phyloP scores from a whole-genome alignment of 2,113 vertebrate species.

The Callionymus lyra region DNA sequence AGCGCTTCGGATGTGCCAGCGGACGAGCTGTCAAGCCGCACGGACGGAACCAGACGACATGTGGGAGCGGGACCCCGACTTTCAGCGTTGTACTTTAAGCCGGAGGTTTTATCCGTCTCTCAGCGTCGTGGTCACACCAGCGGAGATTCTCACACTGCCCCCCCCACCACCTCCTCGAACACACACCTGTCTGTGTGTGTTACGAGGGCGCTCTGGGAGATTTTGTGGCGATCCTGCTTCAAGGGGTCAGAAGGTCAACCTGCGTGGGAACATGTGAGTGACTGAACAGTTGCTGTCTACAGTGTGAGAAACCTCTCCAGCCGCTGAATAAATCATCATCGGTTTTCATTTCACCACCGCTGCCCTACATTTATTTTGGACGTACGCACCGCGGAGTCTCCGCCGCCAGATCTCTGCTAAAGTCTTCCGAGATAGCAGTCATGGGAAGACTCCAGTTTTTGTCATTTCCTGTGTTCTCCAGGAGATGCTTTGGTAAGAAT shows the following conservation, averaged over 20 bases:
- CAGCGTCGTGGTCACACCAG: slow-evolving; percentile 28
- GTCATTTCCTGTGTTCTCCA: slow-evolving; percentile 18
- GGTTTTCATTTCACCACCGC: slow-evolving; percentile 26
- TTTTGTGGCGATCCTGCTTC: slow-evolving; percentile 5
- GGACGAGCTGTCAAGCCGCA: slow-evolving; percentile 1
- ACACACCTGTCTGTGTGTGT: slow-evolving; percentile 49
- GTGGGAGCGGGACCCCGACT: slow-evolving; percentile 42
- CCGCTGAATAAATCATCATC: slow-evolving; percentile 29
- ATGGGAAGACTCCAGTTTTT: slow-evolving; percentile 35
- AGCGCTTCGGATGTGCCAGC: slow-evolving; percentile 29
- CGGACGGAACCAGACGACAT: slow-evolving; percentile 30
- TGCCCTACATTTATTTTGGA: slow-evolving; percentile 44
- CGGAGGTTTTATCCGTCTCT: slow-evolving; percentile 42
- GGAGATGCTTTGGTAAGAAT: slow-evolving; percentile 17
- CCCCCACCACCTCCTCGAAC: background rate
- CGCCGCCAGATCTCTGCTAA: slow-evolving; percentile 45
- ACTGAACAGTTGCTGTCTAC: slow-evolving; percentile 46
- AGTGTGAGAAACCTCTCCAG: slow-evolving; percentile 5
- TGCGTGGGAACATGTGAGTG: slow-evolving; percentile 17
- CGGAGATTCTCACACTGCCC: slow-evolving; percentile 41
- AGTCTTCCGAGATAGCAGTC: slow-evolving; percentile 33
- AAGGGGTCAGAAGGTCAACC: slow-evolving; percentile 20
- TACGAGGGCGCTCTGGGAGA: slow-evolving; percentile 17
- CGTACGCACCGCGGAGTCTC: slow-evolving; percentile 8
- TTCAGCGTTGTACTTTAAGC: slow-evolving; percentile 43